phyloP scores from a whole-genome alignment of 2,113 vertebrate genomes.

The Galeopterus variegatus region DNA sequence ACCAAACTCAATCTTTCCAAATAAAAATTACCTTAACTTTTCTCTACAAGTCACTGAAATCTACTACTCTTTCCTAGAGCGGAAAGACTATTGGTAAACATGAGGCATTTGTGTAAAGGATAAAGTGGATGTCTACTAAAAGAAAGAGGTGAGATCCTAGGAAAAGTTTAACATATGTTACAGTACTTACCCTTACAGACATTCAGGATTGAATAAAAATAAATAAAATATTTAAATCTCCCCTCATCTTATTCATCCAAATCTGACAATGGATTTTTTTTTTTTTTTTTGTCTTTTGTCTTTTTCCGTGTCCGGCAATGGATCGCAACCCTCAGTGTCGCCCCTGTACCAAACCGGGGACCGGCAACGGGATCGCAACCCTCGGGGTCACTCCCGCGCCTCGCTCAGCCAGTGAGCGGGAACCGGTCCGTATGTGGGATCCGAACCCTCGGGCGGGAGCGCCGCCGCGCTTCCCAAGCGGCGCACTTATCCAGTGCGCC shows the following conservation, averaged over 20 bases:
- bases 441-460: too few relatives aligned
- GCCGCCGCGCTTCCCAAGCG: too few relatives aligned
- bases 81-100: not conserved
- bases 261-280: constrained; percentile 18
- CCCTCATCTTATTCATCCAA: not conserved
- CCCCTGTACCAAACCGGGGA: too few relatives aligned
- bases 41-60: not conserved
- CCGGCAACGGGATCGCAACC: too few relatives aligned
- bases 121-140: not conserved
- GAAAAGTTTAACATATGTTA: not conserved
- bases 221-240: not conserved
- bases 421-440: too few relatives aligned
- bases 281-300: too few relatives aligned
- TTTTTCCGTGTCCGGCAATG: too few relatives aligned
- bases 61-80: not conserved
- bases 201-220: not conserved
- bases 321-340: too few relatives aligned
- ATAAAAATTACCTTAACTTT: not conserved
- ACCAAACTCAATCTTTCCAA: not conserved
- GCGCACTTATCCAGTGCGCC: too few relatives aligned
- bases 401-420: too few relatives aligned
- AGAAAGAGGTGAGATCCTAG: not conserved
- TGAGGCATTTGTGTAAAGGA: not conserved
- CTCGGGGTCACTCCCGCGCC: too few relatives aligned
- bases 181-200: not conserved